Base-by-base conservation (phyloP, 2,888 invertebrate species). In the Mythimna ferrago region DNA sequence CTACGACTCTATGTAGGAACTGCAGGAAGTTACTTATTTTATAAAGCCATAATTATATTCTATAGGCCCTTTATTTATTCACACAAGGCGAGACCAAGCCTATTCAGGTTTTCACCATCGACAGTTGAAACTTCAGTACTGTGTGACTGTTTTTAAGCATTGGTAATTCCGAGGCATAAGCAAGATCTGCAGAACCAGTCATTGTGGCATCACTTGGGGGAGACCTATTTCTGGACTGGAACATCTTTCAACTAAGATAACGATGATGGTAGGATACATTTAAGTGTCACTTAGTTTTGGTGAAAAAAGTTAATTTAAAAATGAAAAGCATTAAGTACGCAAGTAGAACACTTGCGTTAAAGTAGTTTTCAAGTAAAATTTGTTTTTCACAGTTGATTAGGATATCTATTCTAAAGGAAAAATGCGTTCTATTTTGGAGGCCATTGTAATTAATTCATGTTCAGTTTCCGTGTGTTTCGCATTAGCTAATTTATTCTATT, bases 361-460 rank as follows among this genome's bases (percentile, higher is more conserved):
- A 16, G 0, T 51, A 16, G 16, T 44, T 75, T 58, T 58, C 21
- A 21, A 62, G 32, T 41, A 26, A 0, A 54, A 74, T n/a, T n/a
- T 14, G 62, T 63, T 48, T 3, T 69, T 70, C 21, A 66, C 57
- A 51, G 16, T 41, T 26, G 2, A 64, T 56, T 51, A 32, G 19
- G 9, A 35, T 63, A 57, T 58, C 19, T 11, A 60, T 64, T 54
- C n/a, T 64, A n/a, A 56, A 62, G 60, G 19, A 67, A 16, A 67
- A 16, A 38, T n/a, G 6, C n/a, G 38, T 21, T 66, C 5, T 38
- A 38, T 38, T 35, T 60, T 57, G 16, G 26, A 72, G 63, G 66
- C 44, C 35, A 70, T 35, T 56, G 32, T 70, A 67, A 71, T 75
- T 58, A 65, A 58, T 75, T 68, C n/a, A 41, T 71, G 48, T 66